Evolutionary conservation across 2,888 invertebrate species (phyloP).

Genomic region (Ophion ventricosus): DNA sequence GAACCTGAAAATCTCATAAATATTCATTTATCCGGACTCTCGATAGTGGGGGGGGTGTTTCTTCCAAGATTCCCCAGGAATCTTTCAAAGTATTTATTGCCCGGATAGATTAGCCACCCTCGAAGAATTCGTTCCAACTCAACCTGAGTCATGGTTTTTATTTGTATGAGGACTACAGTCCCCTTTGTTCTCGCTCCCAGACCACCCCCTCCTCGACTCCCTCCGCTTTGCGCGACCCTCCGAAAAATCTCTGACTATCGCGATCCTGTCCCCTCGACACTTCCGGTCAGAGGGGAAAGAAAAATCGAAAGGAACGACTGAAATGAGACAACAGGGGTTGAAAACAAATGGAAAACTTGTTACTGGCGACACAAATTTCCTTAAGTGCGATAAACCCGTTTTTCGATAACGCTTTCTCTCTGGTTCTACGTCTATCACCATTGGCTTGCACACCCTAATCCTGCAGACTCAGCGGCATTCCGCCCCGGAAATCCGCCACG

Average conservation of each 20-base stretch:
- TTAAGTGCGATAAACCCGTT: conserved; percentile 12
- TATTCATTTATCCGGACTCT: conserved; percentile 22
- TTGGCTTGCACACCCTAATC: too few relatives aligned
- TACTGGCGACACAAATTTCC: neutral
- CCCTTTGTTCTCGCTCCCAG: neutral
- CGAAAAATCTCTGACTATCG: neutral
- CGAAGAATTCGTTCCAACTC: neutral
- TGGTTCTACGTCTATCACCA: neutral
- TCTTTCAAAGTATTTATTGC: conserved; percentile 27
- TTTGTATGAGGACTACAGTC: neutral
- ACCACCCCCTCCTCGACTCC: neutral
- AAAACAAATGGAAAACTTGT: conserved; percentile 12
- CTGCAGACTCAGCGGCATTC: too few relatives aligned
- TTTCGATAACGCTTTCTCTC: conserved; percentile 12
- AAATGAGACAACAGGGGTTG: neutral
- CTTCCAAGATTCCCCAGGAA: neutral
- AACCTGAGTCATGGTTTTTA: conserved; percentile 26
- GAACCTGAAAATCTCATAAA: conserved; percentile 40
- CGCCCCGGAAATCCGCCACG: neutral
- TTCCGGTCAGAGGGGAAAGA: neutral
- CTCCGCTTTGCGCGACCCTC: neutral
- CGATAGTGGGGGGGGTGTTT: neutral
- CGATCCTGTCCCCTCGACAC: neutral
- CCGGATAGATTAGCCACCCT: conserved; percentile 8
- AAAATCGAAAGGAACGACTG: neutral